Percentiles rank a stretch among this genome's conserved stretches.
Evolutionary conservation across 2,797 vertebrate species (phyloP).

Genomic region (Psittacula derbiana): DNA sequence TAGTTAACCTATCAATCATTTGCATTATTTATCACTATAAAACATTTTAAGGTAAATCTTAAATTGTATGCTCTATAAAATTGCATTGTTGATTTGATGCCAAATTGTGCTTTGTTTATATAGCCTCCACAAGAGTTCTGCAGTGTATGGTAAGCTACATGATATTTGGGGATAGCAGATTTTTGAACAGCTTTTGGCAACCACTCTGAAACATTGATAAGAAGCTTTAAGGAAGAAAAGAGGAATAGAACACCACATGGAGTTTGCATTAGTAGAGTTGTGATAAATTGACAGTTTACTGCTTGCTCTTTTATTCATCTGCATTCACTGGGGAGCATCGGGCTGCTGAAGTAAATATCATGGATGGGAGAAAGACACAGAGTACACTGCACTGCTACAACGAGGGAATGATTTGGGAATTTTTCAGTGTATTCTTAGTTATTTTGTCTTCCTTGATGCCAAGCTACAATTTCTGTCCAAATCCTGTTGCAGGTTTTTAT

Average conservation of each 20-base stretch:
- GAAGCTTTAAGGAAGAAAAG: not conserved
- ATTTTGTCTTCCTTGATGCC: not conserved
- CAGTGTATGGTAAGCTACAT: not conserved
- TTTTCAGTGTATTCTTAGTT: not conserved
- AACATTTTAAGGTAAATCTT: not conserved
- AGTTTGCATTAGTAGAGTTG: constrained; percentile 19
- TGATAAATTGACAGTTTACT: constrained; percentile 51
- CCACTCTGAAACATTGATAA: constrained; percentile 1
- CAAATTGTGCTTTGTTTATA: not conserved
- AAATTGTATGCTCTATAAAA: not conserved
- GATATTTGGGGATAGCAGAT: not conserved
- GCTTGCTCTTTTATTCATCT: constrained; percentile 37
- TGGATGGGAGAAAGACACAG: not conserved
- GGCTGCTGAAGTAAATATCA: constrained; percentile 20
- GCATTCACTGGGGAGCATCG: not conserved
- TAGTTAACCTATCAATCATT: not conserved
- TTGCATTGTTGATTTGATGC: not conserved
- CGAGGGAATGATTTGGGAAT: not conserved
- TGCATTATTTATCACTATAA: not conserved
- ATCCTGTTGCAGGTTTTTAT: not conserved
- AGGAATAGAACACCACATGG: not conserved
- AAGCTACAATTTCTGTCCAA: not conserved
- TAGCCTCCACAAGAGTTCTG: not conserved
- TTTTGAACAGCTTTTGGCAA: constrained; percentile 46
- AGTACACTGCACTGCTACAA: not conserved